phyloP scores from a whole-genome alignment of 2,888 invertebrate species.

The Apamea sordens region DNA sequence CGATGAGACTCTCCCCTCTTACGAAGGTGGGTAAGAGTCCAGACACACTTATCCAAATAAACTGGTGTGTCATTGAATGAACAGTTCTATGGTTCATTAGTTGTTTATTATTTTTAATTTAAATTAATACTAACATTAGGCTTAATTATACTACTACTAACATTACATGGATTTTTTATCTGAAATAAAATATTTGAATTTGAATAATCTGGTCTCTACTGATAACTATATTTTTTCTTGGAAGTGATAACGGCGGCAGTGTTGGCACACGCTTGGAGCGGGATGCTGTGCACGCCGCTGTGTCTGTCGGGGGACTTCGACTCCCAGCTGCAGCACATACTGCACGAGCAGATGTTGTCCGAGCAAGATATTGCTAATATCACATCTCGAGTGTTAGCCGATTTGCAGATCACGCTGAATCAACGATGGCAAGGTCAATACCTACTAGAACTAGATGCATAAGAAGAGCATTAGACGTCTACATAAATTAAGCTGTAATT shows the following conservation, averaged over 20 bases:
- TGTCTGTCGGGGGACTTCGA: constrained; percentile 38
- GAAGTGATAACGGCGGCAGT: not conserved
- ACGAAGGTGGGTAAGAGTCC: too few species aligned
- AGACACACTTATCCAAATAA: too few species aligned
- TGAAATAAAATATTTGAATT: too few species aligned
- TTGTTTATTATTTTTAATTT: too few species aligned
- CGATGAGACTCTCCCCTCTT: too few species aligned
- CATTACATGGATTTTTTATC: too few species aligned
- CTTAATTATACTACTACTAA: too few species aligned
- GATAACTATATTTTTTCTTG: too few species aligned
- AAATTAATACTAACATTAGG: too few species aligned
- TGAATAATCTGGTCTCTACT: too few species aligned
- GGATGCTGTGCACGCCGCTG: not conserved
- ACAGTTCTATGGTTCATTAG: too few species aligned
- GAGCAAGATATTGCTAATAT: not conserved
- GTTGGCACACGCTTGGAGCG: not conserved
- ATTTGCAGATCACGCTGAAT: constrained; percentile 18
- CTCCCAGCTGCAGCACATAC: constrained; percentile 28
- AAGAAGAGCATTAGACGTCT: not conserved
- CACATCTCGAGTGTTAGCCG: not conserved
- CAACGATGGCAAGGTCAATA: constrained; percentile 32
- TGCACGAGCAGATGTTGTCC: not conserved
- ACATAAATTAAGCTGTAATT: not conserved
- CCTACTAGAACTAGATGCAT: not conserved
- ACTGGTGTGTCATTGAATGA: too few species aligned